Evolutionary conservation across 2,113 vertebrate species (phyloP).

Genomic region (Cairina moschata): DNA sequence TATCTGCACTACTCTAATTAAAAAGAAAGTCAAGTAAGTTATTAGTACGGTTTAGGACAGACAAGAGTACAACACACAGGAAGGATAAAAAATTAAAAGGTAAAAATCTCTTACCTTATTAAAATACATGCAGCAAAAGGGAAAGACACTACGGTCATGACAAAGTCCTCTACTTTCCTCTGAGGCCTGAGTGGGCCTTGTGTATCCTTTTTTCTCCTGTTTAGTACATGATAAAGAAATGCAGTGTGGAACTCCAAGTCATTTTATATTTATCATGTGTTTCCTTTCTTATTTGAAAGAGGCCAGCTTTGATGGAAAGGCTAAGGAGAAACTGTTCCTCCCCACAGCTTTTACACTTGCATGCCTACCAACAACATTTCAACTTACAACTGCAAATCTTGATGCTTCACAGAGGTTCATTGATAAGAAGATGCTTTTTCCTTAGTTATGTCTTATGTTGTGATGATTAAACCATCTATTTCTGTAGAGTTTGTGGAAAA

Average conservation of each 20-base stretch:
- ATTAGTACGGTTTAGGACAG: not conserved
- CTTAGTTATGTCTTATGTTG: not conserved
- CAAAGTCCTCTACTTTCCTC: not conserved
- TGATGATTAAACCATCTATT: not conserved
- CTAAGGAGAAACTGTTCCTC: not conserved
- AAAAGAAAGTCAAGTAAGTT: constrained; percentile 30
- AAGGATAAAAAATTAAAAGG: not conserved
- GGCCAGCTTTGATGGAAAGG: not conserved
- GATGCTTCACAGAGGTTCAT: not conserved
- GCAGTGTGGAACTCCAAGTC: not conserved
- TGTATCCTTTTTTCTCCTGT: not conserved
- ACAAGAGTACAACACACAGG: not conserved
- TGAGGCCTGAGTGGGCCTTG: not conserved
- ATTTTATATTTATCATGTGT: not conserved
- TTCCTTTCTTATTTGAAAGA: not conserved
- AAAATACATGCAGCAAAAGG: not conserved
- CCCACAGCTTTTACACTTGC: not conserved
- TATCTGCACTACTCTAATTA: constrained; percentile 16
- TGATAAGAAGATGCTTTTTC: not conserved
- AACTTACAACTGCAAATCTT: not conserved
- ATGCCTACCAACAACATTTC: not conserved
- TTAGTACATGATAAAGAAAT: not conserved
- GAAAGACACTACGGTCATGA: accelerated
- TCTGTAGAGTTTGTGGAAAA: not conserved
- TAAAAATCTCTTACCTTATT: not conserved